Conservation (phyloP, 23 tunicate genomes). For the Diplosoma virens region DNA sequence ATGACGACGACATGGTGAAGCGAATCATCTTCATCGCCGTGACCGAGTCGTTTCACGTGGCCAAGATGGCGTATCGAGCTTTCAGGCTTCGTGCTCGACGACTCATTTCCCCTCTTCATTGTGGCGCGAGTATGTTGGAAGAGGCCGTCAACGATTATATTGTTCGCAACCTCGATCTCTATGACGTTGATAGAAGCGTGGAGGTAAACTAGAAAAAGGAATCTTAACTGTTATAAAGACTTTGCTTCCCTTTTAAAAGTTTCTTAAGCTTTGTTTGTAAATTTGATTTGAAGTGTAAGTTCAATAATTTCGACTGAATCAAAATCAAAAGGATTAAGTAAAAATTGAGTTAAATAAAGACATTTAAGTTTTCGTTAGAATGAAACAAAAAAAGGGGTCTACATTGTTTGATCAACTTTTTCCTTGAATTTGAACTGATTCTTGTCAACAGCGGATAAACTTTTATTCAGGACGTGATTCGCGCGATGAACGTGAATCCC, state of each 20-base stretch:
- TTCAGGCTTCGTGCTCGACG: slow-evolving; percentile 89
- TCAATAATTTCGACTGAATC: too few relatives aligned
- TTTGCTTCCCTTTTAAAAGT: too few relatives aligned
- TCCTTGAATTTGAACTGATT: neutral
- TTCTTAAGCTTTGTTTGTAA: too few relatives aligned
- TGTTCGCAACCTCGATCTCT: slow-evolving; percentile 92
- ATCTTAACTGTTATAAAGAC: too few relatives aligned
- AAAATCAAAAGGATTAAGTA: too few relatives aligned
- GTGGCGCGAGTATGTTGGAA: slow-evolving; percentile 76
- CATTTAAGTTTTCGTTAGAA: too few relatives aligned
- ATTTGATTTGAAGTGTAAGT: too few relatives aligned
- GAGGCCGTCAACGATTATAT: slow-evolving; percentile 97
- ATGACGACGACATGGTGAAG: slow-evolving; percentile 94
- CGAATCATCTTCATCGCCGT: slow-evolving; percentile 92
- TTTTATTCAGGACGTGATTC: slow-evolving; percentile 94
- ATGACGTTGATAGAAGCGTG: slow-evolving; percentile 94
- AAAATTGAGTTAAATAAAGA: too few relatives aligned
- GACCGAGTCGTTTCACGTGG: slow-evolving; percentile 88
- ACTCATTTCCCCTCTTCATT: slow-evolving; percentile 76
- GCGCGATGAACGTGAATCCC: slow-evolving; percentile 96
- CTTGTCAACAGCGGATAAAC: neutral
- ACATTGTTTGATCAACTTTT: neutral
- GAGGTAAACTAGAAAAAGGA: too few relatives aligned
- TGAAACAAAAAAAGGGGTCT: too few relatives aligned
- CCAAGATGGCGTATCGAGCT: slow-evolving; percentile 89